Evolutionary conservation across 2,888 invertebrate genomes (phyloP), one percentile per base, ranked within the genome.

Genomic region (Eristalis pertinax): DNA sequence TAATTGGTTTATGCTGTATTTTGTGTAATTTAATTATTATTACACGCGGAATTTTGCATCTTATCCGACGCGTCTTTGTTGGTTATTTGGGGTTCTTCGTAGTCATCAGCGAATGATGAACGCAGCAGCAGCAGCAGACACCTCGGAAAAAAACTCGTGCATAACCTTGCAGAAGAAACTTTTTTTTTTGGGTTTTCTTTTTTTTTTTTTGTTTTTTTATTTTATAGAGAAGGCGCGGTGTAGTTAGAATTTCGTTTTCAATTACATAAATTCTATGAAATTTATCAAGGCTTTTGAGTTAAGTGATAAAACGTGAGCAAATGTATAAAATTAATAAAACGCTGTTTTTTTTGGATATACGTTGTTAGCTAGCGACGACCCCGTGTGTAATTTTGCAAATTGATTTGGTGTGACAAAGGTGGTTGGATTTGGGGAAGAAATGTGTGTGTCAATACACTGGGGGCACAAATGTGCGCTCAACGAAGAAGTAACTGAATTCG

Each of bases 11-110:
- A 75, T 15, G 60, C 32, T 60, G 69, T 58, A 70, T 82, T 86
- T 68, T 41, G 72, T 68, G 74, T 82, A 83, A 86, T 86, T 86
- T 75, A 86, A 86, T 86, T 86, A 83, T 83, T 80, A 79, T 32
- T 60, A 69, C 64, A 8, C 11, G 69, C n/a, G 19, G 43, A 77
- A 64, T 38, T 60, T 29, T 73, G 60, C 82, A 77, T 82, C 82
- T 60, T 41, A 77, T 10, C 26, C 26, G n/a, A 8, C 19, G 50
- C 50, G 50, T 50, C 41, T 29, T 58, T 58, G 22, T 1, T 56
- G 11, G 22, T 24, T 56, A 41, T 67, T 67, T 60, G 22, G 41
- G 29, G 35, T 58, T 67, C 60, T 65, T 38, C 58, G 26, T 38
- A 38, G 41, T 56, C 65, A 35, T 56, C 35, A 56, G 32, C 64